Conservation (phyloP, 2,888 invertebrate species). For the Acanthosepion pharaonis region DNA sequence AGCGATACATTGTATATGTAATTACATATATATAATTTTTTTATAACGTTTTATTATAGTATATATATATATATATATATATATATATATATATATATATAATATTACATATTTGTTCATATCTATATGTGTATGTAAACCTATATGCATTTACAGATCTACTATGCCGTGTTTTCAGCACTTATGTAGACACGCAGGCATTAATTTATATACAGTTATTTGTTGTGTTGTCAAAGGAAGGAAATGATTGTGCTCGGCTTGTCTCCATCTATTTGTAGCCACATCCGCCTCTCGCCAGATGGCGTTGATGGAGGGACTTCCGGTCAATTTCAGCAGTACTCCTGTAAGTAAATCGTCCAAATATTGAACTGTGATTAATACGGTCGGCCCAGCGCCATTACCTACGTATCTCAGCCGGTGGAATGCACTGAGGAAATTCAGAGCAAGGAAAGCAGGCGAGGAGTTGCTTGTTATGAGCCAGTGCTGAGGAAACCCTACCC, state of each 20-base stretch:
- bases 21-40: too few species aligned
- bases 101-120: neutral
- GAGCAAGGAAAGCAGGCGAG: too few species aligned
- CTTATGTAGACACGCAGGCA: neutral
- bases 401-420: too few species aligned
- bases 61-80: too few species aligned
- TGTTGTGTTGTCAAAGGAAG: neutral
- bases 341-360: neutral
- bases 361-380: neutral
- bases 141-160: neutral
- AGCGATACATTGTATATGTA: too few species aligned
- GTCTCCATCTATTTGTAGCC: neutral
- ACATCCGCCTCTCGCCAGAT: neutral
- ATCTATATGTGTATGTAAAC: neutral
- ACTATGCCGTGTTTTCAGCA: neutral
- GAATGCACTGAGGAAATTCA: too few species aligned
- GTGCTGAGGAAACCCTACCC: too few species aligned
- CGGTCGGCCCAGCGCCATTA: neutral
- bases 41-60: too few species aligned
- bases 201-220: neutral
- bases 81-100: neutral
- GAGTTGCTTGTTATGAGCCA: too few species aligned
- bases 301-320: neutral
- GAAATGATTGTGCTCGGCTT: slow-evolving; percentile 1
- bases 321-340: neutral